Percentiles rank a stretch among this genome's conserved stretches.
Conservation (phyloP, 2,797 vertebrate genomes). For the Argya squamiceps region DNA sequence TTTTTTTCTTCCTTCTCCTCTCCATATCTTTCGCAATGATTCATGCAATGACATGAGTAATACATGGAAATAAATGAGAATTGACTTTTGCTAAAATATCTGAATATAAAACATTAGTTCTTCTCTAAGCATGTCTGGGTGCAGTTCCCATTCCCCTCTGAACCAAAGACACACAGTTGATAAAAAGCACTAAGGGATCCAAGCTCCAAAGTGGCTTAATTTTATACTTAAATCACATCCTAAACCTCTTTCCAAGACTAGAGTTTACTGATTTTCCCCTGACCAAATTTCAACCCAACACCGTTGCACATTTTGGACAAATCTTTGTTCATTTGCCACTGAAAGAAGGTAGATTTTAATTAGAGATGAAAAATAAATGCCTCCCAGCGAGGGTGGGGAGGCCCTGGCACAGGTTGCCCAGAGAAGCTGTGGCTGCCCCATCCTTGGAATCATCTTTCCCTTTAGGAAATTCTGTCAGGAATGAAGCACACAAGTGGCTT, state of each 20-base stretch:
- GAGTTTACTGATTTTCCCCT: not conserved
- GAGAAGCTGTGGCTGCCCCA: not conserved
- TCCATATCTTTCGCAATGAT: slow-evolving; percentile 44
- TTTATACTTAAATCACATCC: not conserved
- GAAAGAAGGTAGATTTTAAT: not conserved
- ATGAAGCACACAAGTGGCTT: not conserved
- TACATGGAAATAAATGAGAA: slow-evolving; percentile 33
- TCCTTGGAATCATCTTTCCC: not conserved
- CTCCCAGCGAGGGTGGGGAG: not conserved
- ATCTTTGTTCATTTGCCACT: not conserved
- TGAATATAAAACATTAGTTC: not conserved
- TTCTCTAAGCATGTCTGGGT: not conserved
- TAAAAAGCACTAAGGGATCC: not conserved
- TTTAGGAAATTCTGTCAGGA: not conserved
- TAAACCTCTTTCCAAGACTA: not conserved
- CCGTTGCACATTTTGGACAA: not conserved
- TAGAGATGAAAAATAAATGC: not conserved
- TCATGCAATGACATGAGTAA: slow-evolving; percentile 36
- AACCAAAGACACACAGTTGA: fast-evolving
- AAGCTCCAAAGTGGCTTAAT: not conserved
- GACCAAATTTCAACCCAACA: not conserved
- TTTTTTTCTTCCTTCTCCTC: slow-evolving; percentile 9
- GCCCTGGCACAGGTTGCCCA: not conserved
- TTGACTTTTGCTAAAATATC: not conserved
- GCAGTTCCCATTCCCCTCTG: not conserved